Evolutionary conservation across 1,140 invertebrate genomes (phyloP).

Genomic region (Phortica variegata): DNA sequence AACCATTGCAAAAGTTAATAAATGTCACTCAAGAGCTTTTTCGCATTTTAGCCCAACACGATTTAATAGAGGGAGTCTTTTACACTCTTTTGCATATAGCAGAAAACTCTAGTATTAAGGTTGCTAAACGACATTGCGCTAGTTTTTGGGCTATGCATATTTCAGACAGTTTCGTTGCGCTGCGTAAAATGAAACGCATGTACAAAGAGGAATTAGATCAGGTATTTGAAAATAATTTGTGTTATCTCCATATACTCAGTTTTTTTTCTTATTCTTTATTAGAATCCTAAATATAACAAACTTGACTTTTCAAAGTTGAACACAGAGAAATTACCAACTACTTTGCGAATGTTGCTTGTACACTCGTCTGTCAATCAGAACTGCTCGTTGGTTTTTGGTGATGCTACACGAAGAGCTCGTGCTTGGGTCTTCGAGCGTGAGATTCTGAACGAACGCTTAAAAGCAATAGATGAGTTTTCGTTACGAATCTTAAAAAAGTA

Average conservation of each 20-base stretch:
- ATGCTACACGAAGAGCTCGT: slow-evolving; percentile 32
- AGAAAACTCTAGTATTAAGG: slow-evolving; percentile 26
- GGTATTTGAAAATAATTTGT: slow-evolving; percentile 10
- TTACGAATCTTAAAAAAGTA: slow-evolving; percentile 33
- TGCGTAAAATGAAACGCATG: slow-evolving; percentile 44
- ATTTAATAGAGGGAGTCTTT: slow-evolving; percentile 42
- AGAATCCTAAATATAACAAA: slow-evolving; percentile 32
- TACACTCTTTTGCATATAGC: slow-evolving; percentile 29
- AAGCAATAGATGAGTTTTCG: slow-evolving; percentile 24
- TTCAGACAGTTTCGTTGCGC: slow-evolving; percentile 32
- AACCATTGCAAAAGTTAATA: slow-evolving; percentile 22
- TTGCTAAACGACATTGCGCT: slow-evolving; percentile 24
- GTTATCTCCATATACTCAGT: no score
- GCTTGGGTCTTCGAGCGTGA: slow-evolving; percentile 36
- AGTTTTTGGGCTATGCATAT: slow-evolving; percentile 47
- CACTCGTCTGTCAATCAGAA: slow-evolving; percentile 34
- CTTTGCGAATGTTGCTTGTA: slow-evolving; percentile 25
- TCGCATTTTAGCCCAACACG: slow-evolving; percentile 36
- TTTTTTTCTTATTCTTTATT: neutral
- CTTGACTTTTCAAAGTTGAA: slow-evolving; percentile 33
- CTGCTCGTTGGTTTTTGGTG: slow-evolving; percentile 39
- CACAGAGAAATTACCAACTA: slow-evolving; percentile 23
- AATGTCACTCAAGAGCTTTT: slow-evolving; percentile 36
- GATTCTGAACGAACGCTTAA: slow-evolving; percentile 29
- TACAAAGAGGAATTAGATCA: slow-evolving; percentile 43